phyloP scores from a whole-genome alignment of 2,797 vertebrate species.

The Chiloscyllium punctatum region DNA sequence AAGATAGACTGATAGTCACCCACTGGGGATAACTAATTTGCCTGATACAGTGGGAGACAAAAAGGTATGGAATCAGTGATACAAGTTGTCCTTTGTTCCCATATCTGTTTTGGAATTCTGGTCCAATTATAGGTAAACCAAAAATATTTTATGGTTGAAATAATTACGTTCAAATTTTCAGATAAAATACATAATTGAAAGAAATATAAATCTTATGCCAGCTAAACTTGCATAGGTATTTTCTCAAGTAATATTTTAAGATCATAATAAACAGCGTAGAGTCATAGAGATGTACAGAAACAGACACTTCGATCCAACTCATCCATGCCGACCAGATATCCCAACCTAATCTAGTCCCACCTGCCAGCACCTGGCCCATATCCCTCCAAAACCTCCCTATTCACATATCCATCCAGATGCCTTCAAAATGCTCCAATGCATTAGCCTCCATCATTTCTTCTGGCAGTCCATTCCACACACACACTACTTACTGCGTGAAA shows the following conservation, averaged over 20 bases:
- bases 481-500: no score
- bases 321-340: no score
- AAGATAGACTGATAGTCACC: background rate
- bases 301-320: no score
- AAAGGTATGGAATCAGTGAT: background rate
- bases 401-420: no score
- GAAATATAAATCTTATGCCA: background rate
- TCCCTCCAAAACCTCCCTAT: no score
- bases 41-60: background rate
- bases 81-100: background rate
- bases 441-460: no score
- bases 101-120: background rate
- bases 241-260: slow-evolving; percentile 9
- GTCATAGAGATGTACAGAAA: no score
- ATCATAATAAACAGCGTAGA: background rate
- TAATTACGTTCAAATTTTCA: background rate
- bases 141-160: background rate
- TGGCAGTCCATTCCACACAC: no score
- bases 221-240: background rate
- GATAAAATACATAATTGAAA: background rate
- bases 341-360: no score
- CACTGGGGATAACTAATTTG: background rate
- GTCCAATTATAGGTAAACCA: no score
- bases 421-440: no score
- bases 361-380: no score